Evolutionary conservation across 92 coral and sea anemone genomes (phyloP), one percentile per base, ranked within the genome.

Genomic region (Bergia sp.): DNA sequence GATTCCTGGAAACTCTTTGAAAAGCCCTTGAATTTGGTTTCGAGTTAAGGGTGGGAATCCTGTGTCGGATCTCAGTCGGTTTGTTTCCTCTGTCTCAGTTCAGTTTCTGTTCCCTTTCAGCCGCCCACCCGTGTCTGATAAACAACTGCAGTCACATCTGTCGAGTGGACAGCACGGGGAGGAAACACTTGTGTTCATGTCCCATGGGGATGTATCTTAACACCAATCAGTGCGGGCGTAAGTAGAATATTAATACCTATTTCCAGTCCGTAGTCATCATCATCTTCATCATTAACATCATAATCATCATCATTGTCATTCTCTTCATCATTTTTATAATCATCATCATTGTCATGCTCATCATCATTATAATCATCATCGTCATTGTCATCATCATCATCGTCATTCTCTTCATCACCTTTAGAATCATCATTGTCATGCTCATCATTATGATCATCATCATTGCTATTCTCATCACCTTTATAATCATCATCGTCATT

Each of bases 131-230:
- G 3, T 96, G 99, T 77, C 6, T 65, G n/a, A 75, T 53, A 78
- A 92, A 95, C 86, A 79, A 64, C 36, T 96, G 99, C 65, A 89
- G 94, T 13, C 95, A 96, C 76, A 89, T 96, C 69, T 96, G 99
- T 86, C 90, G 85, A 74, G 92, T 88, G 42, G 94, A 94, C 15
- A 41, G 23, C 20, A 89, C 86, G 2, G 92, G 88, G 20, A 23
- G 79, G 37, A 89, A 93, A 0, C 90, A 92, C 3, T 7, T 7
- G 73, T 96, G 99, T 85, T 94, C 98, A 0, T 96, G 99, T 69
- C 94, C 99, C 12, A 90, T 94, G 47, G 86, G 91, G 5, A 72
- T 92, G 88, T 91, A 91, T 18, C 89, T 93, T 10, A 90, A 93
- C 93, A 85, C 91, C 74, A 79, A 82, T 40, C 90, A 93, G 12